phyloP scores from a whole-genome alignment of 1,140 invertebrate genomes.

The Copidosoma floridanum region DNA sequence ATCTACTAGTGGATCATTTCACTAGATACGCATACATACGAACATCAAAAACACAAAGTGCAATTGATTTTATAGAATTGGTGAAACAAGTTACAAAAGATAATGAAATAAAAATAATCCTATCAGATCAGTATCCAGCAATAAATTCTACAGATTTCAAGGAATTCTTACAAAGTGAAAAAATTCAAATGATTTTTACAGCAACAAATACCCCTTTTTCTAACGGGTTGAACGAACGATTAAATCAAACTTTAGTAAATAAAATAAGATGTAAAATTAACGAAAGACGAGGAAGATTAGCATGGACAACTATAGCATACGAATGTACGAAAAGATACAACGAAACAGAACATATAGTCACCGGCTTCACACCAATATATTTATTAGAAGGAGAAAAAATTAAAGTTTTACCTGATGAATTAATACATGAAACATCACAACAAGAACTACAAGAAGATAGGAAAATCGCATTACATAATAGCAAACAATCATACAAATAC shows the following conservation, averaged over 20 bases:
- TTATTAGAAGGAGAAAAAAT: conserved; percentile 9
- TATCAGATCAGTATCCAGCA: conserved; percentile 26
- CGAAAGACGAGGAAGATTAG: not conserved
- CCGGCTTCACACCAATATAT: conserved; percentile 8
- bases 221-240: conserved; percentile 24
- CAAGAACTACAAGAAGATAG: conserved; percentile 27
- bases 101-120: conserved; percentile 32
- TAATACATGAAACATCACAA: not conserved
- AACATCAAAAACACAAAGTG: conserved; percentile 40
- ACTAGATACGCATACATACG: too few relatives aligned
- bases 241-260: conserved; percentile 23
- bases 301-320: conserved; percentile 11
- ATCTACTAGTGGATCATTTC: conserved; percentile 24
- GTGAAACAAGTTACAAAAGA: conserved; percentile 26
- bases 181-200: conserved; percentile 19
- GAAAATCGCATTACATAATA: conserved; percentile 28
- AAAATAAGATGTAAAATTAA: conserved; percentile 19
- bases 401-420: conserved; percentile 1
- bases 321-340: conserved; percentile 15
- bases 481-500: conserved; percentile 32
- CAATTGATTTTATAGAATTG: conserved; percentile 47
- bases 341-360: conserved; percentile 12
- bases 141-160: conserved; percentile 27
- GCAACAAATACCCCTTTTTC: conserved; percentile 21
- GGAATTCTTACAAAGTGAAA: conserved; percentile 18